Base-by-base conservation (phyloP, 1,140 invertebrate genomes). In the Drosophila subobscura region DNA sequence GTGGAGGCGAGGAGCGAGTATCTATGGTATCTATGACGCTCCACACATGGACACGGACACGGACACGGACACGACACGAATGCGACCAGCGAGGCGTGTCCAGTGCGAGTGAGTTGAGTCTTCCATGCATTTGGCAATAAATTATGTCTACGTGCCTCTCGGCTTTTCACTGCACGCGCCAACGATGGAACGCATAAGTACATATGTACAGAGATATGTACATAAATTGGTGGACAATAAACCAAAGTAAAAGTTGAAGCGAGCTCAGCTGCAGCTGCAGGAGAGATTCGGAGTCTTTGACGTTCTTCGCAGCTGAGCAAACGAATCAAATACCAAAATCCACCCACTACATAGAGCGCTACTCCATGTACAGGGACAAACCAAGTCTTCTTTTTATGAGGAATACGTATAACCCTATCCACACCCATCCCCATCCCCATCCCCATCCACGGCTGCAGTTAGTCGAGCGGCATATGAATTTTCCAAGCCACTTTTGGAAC, bases 51-150 rank as follows among this genome's bases (percentile, higher is more conserved):
- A 52, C 40, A 44, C n/a, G 37, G 14, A 54, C 40, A 44, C n/a
- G 37, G 14, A 54, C 60, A 70, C 63, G 59, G 59, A 65, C 60
- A 68, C 66, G 64, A 68, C 66, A 70, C 60, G 72, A 66, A 75
- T 40, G 72, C 60, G 72, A 55, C 49, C 72, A 76, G 14, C 72
- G 55, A 59, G 51, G 45, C 72, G 72, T 76, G 63, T 60, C 72
- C 63, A 75, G 67, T 52, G 46, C 58, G 59, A 67, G 10, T 10
- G 10, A 37, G 64, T 67, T 10, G 10, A 37, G 64, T 67, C 64
- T 72, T 73, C 72, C 72, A 67, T 67, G 63, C 72, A 76, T 76
- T 76, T 76, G 72, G 72, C 63, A 76, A 75, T 75, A 76, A 76
- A 75, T 67, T 76, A 75, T 75, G 72, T 67, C 72, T 76, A 76